Evolutionary conservation across 2,888 invertebrate genomes (phyloP).

Genomic region (Sphaerophoria taeniata): DNA sequence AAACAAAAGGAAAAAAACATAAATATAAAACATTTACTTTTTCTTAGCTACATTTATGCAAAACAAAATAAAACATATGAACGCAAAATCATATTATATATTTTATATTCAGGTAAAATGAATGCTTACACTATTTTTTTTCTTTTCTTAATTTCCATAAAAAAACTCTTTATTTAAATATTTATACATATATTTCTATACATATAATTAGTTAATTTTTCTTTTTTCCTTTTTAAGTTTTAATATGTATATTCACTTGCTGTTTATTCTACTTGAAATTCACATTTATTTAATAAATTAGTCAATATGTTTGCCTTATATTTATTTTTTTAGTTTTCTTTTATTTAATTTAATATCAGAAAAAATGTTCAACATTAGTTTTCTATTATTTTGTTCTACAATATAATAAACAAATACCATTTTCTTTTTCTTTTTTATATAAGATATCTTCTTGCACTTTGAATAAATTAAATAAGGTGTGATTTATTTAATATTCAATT

Average conservation of each 20-base stretch:
- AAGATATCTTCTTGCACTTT: slow-evolving; percentile 57
- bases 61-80: slow-evolving; percentile 32
- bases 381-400: slow-evolving; percentile 64
- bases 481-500: slow-evolving; percentile 49
- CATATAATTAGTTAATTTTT: slow-evolving; percentile 57
- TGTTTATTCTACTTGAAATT: slow-evolving; percentile 64
- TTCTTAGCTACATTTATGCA: slow-evolving; percentile 54
- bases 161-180: slow-evolving; percentile 34
- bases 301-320: slow-evolving; percentile 59
- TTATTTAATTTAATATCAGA: slow-evolving; percentile 77
- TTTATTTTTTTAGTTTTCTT: slow-evolving; percentile 76
- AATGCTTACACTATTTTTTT: slow-evolving; percentile 56
- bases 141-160: slow-evolving; percentile 33
- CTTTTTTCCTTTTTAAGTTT: slow-evolving; percentile 64
- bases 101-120: slow-evolving; percentile 66
- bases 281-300: slow-evolving; percentile 74
- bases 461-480: slow-evolving; percentile 57
- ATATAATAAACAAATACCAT: slow-evolving; percentile 66
- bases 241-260: slow-evolving; percentile 72
- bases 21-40: slow-evolving; percentile 33
- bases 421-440: slow-evolving; percentile 48
- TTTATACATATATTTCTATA: slow-evolving; percentile 36
- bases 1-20: slow-evolving; percentile 36
- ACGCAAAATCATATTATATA: slow-evolving; percentile 59
- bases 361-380: slow-evolving; percentile 77